Evolutionary conservation across 2,888 invertebrate genomes (phyloP), one percentile per base, ranked within the genome.

Genomic region (Tribolium freemani): DNA sequence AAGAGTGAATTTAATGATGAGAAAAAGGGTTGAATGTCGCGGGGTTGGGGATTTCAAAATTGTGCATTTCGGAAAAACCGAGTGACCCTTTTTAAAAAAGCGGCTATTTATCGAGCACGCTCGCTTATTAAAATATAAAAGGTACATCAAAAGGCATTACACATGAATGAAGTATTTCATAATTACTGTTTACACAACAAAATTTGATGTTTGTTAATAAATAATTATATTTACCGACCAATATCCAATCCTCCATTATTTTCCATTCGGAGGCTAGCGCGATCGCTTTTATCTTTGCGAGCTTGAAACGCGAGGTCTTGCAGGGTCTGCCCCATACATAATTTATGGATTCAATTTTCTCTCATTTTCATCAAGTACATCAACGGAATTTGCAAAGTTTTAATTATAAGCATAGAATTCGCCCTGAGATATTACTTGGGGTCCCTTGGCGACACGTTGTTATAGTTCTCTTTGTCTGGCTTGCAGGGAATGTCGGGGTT

Each of bases 281-380:
- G 64, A 56, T 60, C 46, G 67, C 69, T 72, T 74, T 75, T 75
- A 69, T 74, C 72, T 69, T 64, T 38, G 54, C 67, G 60, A 26
- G 16, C 56, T 44, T 72, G 46, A 53, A 64, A 70, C 21, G 10
- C 48, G 69, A 30, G 63, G 54, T 70, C 63, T 63, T 70, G 48
- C 44, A 70, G 48, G 26, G 44, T 31, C 54, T 46, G 53, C 61
- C 57, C 46, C 61, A 69, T 73, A 44, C 79, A 82, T 82, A 80
- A 83, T 83, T 83, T 84, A 84, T 83, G 82, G 78, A 84, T 84
- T 83, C 81, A 84, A 83, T 83, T 82, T 83, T 83, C 78, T 78
- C 77, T 79, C 79, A 63, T 69, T 69, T 56, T 72, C 72, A 72
- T 74, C 71, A 67, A 77, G 76, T 73, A 77, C 76, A 77, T 77